Base-by-base conservation (phyloP, 2,888 invertebrate genomes). In the Itoplectis maculator region DNA sequence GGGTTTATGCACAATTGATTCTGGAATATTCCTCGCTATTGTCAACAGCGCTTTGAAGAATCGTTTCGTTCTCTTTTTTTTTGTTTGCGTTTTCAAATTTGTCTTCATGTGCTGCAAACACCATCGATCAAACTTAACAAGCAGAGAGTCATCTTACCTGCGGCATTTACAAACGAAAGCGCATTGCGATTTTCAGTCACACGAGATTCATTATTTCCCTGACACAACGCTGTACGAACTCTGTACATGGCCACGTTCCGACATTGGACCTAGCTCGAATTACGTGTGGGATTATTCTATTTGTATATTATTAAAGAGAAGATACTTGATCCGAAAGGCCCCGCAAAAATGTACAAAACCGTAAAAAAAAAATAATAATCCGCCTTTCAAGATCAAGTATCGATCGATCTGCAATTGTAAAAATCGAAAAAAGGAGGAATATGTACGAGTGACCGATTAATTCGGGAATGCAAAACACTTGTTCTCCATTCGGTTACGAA, bases 401-500 rank as follows among this genome's bases (percentile, higher is more conserved):
- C 49, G 18, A 20, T 72, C 42, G 13, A 59, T 56, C 56, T 47
- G 47, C 45, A 61, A 73, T 73, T 47, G 61, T 73, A 20, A 61
- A n/a, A 73, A 73, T 49, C 18, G 29, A 45, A 18, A 54, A 73
- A 56, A 42, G 20, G 15, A 42, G 54, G 54, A 15, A n/a, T 37
- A 70, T 45, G 56, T 78, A 72, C 47, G 70, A 20, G 45, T 20
- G 65, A 65, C 70, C 54, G 51, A 78, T 65, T 45, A 15, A 59
- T 42, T 77, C 51, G 61, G 37, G 20, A 78, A 72, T 78, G 54
- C 70, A 59, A 40, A 79, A 77, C 70, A 77, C 77, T 66, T 84
- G 85, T 85, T 86, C 66, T 84, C n/a, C n/a, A 84, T 51, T 69
- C 29, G 11, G 72, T 86, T 84, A 79, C 74, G 81, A 85, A 85